Percentiles rank a stretch among this genome's conserved stretches.
phyloP scores from a whole-genome alignment of 2,113 vertebrate species.

The Chloebia gouldiae region DNA sequence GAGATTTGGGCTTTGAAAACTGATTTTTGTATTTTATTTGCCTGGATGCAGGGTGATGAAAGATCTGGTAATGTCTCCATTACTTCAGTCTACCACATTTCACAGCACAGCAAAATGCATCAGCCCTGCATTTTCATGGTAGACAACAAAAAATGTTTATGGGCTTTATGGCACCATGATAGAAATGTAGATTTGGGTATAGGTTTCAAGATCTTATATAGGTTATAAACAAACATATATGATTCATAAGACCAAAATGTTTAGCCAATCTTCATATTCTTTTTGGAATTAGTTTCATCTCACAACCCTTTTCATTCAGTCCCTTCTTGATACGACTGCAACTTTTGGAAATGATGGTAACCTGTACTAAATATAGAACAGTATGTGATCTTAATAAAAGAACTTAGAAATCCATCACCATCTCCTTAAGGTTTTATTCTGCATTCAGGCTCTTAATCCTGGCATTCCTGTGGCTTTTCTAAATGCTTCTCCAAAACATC shows the following conservation, averaged over 20 bases:
- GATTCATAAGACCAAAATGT: slow-evolving; percentile 46
- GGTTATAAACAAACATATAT: background rate
- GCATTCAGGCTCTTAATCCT: slow-evolving; percentile 18
- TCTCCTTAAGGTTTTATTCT: slow-evolving; percentile 52
- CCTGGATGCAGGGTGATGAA: slow-evolving; percentile 29
- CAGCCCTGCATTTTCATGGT: slow-evolving; percentile 56
- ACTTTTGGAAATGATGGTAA: slow-evolving; percentile 1
- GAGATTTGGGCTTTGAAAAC: slow-evolving; percentile 42
- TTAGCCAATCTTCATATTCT: slow-evolving; percentile 23
- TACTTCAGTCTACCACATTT: slow-evolving; percentile 40
- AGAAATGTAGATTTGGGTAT: slow-evolving; percentile 43
- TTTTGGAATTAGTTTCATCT: slow-evolving; percentile 36
- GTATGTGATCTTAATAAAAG: slow-evolving; percentile 38
- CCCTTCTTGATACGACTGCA: background rate
- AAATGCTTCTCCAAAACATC: slow-evolving; percentile 49
- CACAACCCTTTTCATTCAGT: slow-evolving; percentile 19
- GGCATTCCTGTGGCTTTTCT: slow-evolving; percentile 57
- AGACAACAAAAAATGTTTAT: slow-evolving; percentile 41
- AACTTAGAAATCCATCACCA: slow-evolving; percentile 59
- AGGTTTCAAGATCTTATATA: slow-evolving; percentile 47
- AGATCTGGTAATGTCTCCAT: slow-evolving; percentile 35
- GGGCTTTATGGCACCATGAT: slow-evolving; percentile 45
- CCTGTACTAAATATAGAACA: background rate
- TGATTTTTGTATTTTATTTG: slow-evolving; percentile 44
- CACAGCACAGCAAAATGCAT: slow-evolving; percentile 65